Evolutionary conservation across 2,113 vertebrate species (phyloP), one percentile per base, ranked within the genome.

Genomic region (Microcebus ravelobensis): DNA sequence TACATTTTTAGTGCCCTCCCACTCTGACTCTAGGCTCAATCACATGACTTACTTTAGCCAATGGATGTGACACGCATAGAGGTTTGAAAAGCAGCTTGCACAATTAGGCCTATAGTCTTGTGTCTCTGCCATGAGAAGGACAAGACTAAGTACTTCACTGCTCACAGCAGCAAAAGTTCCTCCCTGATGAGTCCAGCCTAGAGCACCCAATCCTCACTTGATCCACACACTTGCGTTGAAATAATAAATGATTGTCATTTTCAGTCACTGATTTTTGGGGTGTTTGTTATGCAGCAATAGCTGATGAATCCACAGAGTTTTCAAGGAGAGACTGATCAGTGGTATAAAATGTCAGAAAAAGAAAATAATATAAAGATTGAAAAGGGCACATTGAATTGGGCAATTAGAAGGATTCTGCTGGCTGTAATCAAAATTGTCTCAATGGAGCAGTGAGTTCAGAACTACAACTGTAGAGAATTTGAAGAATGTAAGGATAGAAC

Each of bases 1-100:
- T 71, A 36, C 18, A 86, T 82, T 86, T 92, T 59, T 61, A 92
- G 34, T 86, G 74, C 31, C 27, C 29, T 89, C 84, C 57, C 55
- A 81, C 34, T 94, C 42, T 89, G 59, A 74, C 5, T 70, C 31
- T 86, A 63, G 39, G 31, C 11, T 95, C 52, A 65, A 57, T 55
- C 48, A 55, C 12, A 45, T 50, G 14, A n/a, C 65, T 29, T 68
- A 10, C 42, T 84, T 92, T 76, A 48, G 39, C 10, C 29, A 55
- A 29, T 74, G 59, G 61, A 87, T 92, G 31, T 92, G 68, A 94
- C 31, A 74, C 8, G 74, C 45, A 20, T 21, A 92, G 39, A 82
- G 76, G 65, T 61, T 88, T 89, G 89, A 85, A 91, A 94, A 50
- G 50, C 68, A 77, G 27, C 59, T 92, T 86, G 27, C 4, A 85